Conservation (phyloP, 2,113 vertebrate genomes). For the Carassius gibelio region DNA sequence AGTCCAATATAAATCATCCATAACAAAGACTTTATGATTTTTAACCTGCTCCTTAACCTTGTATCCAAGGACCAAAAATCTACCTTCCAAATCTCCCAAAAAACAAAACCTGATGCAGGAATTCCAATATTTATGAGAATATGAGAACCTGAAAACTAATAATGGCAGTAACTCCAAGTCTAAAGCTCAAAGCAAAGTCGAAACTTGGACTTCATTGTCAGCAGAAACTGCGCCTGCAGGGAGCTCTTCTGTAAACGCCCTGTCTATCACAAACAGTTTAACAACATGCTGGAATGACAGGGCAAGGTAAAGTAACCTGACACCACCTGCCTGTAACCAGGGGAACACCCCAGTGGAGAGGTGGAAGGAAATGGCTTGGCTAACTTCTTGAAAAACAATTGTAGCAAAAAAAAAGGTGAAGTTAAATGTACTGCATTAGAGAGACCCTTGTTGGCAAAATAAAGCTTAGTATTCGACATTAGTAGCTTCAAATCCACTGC, state of each 20-base stretch:
- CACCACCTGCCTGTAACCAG: slow-evolving; percentile 71
- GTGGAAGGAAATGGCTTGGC: slow-evolving; percentile 61
- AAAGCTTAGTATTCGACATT: neutral
- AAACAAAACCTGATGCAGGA: slow-evolving; percentile 4
- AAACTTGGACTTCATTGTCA: slow-evolving; percentile 62
- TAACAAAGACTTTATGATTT: neutral
- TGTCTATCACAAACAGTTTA: slow-evolving; percentile 63
- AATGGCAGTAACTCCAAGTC: neutral
- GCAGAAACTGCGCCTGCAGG: slow-evolving; percentile 53
- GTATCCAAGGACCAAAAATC: neutral
- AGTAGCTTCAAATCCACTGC: neutral
- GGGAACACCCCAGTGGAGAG: slow-evolving; percentile 58
- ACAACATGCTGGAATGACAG: slow-evolving; percentile 64
- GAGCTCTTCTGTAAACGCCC: slow-evolving; percentile 55
- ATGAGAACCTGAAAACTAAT: slow-evolving; percentile 34
- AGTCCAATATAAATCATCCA: neutral
- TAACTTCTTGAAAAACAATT: slow-evolving; percentile 38
- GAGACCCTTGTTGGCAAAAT: neutral
- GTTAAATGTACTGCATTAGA: neutral
- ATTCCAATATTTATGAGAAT: slow-evolving; percentile 17
- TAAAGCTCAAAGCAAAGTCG: slow-evolving; percentile 16
- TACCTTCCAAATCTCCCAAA: neutral
- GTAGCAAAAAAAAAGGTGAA: neutral
- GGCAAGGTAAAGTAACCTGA: slow-evolving; percentile 75
- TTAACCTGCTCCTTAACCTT: neutral